These are phyloP conservation scores for Agriopis aurantiaria DNA, from an alignment of 2,888 invertebrate genomes.

Conservation along the genomic window DNA sequence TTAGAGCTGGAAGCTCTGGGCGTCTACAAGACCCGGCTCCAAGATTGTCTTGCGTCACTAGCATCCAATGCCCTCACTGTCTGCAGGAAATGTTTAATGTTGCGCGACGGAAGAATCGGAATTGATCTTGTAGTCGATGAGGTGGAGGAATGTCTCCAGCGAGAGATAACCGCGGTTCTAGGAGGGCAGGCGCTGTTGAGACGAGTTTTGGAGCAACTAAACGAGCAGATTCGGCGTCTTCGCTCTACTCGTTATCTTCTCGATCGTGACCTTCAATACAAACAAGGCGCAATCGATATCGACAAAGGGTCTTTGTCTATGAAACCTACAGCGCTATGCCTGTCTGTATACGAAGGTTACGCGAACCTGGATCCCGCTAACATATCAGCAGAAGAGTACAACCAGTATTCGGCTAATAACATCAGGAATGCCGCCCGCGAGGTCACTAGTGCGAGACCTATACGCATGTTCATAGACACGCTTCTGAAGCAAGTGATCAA, in stretches of 20 bases:
- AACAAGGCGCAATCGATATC: conserved; percentile 91
- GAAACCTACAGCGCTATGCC: conserved; percentile 89
- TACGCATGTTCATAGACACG: conserved; percentile 92
- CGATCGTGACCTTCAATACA: conserved; percentile 94
- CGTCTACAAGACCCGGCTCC: conserved; percentile 91
- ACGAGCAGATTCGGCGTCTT: conserved; percentile 93
- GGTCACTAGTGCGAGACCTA: conserved; percentile 90
- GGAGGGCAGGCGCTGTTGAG: conserved; percentile 89
- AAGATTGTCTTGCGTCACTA: conserved; percentile 91
- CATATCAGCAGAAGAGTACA: conserved; percentile 92
- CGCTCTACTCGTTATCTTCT: conserved; percentile 93
- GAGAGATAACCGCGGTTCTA: conserved; percentile 92
- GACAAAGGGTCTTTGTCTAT: conserved; percentile 91
- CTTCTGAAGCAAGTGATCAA: conserved; percentile 93
- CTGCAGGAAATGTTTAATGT: conserved; percentile 91
- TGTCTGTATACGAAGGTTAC: conserved; percentile 90
- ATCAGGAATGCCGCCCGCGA: conserved; percentile 90
- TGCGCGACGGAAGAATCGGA: conserved; percentile 92
- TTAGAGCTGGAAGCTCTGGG: conserved; percentile 93
- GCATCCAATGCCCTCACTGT: conserved; percentile 88
- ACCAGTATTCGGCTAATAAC: conserved; percentile 90
- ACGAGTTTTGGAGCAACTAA: conserved; percentile 91
- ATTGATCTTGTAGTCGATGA: conserved; percentile 94
- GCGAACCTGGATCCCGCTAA: conserved; percentile 88
- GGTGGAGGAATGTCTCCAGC: conserved; percentile 92